Percentiles rank a stretch among this genome's conserved stretches.
Evolutionary conservation across 2,113 vertebrate species (phyloP).

Genomic region (Ictalurus punctatus): DNA sequence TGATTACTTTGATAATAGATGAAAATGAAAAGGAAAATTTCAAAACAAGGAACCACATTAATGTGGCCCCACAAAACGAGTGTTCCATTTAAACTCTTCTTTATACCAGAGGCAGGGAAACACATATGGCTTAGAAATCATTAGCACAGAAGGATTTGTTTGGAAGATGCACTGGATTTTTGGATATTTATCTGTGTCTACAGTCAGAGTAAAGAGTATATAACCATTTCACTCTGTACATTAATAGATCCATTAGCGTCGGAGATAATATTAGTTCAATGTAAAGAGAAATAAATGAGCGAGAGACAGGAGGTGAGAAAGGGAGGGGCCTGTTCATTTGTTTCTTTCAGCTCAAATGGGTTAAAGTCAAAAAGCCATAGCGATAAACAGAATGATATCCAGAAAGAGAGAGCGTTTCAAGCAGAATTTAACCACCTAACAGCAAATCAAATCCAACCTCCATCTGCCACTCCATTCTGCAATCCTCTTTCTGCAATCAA

Average conservation of each 20-base stretch:
- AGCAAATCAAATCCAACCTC: constrained; percentile 69
- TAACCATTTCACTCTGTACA: not conserved
- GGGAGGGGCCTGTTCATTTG: constrained; percentile 1
- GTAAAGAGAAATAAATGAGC: not conserved
- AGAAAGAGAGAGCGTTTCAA: constrained; percentile 30
- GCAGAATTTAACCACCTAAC: constrained; percentile 73
- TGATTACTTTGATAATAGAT: not conserved
- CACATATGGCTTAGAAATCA: not conserved
- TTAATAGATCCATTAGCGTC: not conserved
- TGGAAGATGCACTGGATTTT: not conserved
- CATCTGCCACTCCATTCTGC: constrained; percentile 36
- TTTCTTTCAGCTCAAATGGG: constrained; percentile 71
- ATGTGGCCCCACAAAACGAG: not conserved
- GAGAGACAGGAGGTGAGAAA: not conserved
- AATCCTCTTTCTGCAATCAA: not conserved
- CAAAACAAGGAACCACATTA: not conserved
- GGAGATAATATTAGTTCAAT: not conserved
- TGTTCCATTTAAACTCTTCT: not conserved
- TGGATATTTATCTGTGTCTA: not conserved
- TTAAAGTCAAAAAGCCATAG: constrained; percentile 59
- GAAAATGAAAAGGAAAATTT: not conserved
- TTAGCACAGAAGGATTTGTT: not conserved
- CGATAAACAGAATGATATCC: not conserved
- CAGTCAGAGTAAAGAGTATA: not conserved
- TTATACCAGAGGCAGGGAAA: not conserved